Conservation (phyloP, 2,888 invertebrate species). For the Philonicus albiceps region DNA sequence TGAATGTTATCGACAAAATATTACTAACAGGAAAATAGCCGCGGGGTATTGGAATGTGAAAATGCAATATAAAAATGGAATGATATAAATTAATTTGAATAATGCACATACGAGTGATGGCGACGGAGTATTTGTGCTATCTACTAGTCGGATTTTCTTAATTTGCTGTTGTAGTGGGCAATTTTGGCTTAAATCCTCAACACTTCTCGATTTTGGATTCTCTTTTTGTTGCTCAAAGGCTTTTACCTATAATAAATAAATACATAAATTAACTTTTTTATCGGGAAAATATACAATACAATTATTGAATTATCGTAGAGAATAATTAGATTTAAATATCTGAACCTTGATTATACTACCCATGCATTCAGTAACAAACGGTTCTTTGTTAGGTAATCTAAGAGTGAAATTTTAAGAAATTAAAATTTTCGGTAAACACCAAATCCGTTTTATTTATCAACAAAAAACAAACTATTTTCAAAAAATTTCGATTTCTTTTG, state of each 20-base stretch:
- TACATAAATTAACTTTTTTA: neutral
- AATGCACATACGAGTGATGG: constrained; percentile 38
- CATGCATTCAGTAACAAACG: too few species aligned
- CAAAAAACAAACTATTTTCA: too few species aligned
- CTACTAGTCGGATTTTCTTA: neutral
- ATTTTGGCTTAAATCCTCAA: neutral
- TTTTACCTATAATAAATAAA: neutral
- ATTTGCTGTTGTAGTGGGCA: neutral
- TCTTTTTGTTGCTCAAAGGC: neutral
- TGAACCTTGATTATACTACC: too few species aligned
- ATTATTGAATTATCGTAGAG: neutral
- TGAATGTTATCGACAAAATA: neutral
- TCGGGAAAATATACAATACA: neutral
- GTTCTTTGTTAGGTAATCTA: too few species aligned
- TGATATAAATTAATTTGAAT: neutral
- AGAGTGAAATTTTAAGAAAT: too few species aligned
- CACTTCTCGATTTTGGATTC: neutral
- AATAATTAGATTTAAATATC: too few species aligned
- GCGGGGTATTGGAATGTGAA: neutral
- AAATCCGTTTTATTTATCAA: too few species aligned
- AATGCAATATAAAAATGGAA: neutral
- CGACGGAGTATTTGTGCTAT: neutral
- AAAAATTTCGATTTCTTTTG: too few species aligned
- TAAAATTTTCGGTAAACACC: too few species aligned
- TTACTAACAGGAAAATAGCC: neutral